Evolutionary conservation across 2,797 vertebrate genomes (phyloP), one percentile per base, ranked within the genome.

Genomic region (Manis javanica): DNA sequence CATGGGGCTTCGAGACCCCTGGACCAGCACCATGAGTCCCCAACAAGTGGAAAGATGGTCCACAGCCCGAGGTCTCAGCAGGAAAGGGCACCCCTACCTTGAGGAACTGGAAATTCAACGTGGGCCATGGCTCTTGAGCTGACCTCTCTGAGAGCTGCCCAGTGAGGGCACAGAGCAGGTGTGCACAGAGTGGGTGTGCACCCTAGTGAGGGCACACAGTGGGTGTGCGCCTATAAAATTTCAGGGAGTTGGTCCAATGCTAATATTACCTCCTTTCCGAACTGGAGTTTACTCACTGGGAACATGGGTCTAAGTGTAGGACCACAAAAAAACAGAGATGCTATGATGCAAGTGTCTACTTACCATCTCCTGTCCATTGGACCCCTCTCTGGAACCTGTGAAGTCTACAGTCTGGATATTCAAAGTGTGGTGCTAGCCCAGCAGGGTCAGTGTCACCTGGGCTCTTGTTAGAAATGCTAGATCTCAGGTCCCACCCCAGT

Each of bases 1-100:
- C 34, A 12, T 23, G 55, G 83, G 89, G 90, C 82, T 63, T 10
- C 23, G 61, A 77, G 94, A 92, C 74, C 93, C 89, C 31, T 5
- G 49, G 49, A 59, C 68, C 84, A 83, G 89, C 16, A 53, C 57
- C 71, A 21, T 0, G n/a, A 71, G 55, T 66, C 69, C 49, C 42
- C 23, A 34, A 0, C 13, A 42, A 90, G 78, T 64, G 63, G 37
- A 66, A 64, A 72, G 55, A 53, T 31, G 94, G 15, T 39, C 55
- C 3, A 23, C 16, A 64, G 68, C 39, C 61, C 0, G 16, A 10
- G 29, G 53, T 78, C 37, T 77, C 46, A 26, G 78, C 61, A 15
- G 46, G 69, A 92, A 68, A 61, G 83, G 66, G 74, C 26, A 21
- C 8, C 23, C 29, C 9, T 23, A 37, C 18, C 51, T 46, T 0